A percentile compares a stretch with the other conserved stretches of the same genome.
Evolutionary conservation across 2,113 vertebrate species (phyloP).

Genomic region (Hippocampus mohnikei): DNA sequence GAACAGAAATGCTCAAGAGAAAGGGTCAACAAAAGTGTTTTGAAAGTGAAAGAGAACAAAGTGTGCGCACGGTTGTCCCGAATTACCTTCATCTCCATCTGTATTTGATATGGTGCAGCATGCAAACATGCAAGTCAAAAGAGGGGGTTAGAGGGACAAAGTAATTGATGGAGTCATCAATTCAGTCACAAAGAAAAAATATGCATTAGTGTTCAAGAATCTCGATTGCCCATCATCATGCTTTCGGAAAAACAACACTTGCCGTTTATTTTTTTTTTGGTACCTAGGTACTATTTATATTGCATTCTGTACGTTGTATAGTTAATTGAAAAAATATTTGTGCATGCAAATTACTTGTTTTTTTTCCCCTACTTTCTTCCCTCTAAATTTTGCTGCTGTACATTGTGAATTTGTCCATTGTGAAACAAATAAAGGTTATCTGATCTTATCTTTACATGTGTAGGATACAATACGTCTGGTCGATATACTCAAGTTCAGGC

Average conservation of each 20-base stretch:
- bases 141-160: conserved; percentile 76
- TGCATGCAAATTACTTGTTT: too few relatives aligned
- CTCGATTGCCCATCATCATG: background rate
- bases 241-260: background rate
- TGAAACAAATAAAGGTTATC: too few relatives aligned
- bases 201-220: background rate
- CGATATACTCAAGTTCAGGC: too few relatives aligned
- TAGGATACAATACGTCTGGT: too few relatives aligned
- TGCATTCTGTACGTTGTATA: too few relatives aligned
- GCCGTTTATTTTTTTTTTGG: too few relatives aligned
- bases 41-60: conserved; percentile 21
- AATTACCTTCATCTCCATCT: conserved; percentile 95
- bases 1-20: conserved; percentile 37
- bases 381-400: too few relatives aligned
- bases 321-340: too few relatives aligned
- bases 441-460: too few relatives aligned
- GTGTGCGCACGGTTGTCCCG: conserved; percentile 28
- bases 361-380: too few relatives aligned
- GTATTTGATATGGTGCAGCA: conserved; percentile 86
- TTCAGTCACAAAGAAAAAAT: conserved; percentile 24
- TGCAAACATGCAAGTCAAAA: conserved; percentile 96
- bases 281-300: too few relatives aligned
- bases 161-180: conserved; percentile 29
- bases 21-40: conserved; percentile 38
- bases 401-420: too few relatives aligned